A percentile compares a stretch with the other conserved stretches of the same genome.
phyloP scores from a whole-genome alignment of 2,113 vertebrate species.

The Enhydra lutris region DNA sequence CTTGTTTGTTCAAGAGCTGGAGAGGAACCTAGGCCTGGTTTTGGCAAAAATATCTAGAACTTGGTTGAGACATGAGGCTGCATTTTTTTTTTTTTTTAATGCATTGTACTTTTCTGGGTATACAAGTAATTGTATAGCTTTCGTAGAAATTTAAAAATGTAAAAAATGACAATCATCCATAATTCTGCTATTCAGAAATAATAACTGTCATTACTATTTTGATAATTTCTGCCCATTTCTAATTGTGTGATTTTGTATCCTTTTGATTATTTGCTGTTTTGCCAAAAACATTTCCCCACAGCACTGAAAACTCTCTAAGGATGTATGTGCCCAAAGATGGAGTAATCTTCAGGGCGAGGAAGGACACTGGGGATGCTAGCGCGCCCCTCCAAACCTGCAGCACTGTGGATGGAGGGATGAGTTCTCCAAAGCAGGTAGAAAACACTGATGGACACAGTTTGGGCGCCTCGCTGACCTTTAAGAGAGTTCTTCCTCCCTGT shows the following conservation, averaged over 20 bases:
- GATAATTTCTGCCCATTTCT: background rate
- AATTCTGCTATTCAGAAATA: constrained; percentile 31
- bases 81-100: background rate
- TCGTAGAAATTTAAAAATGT: background rate
- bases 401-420: background rate
- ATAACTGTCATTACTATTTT: background rate
- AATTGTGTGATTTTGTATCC: background rate
- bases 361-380: accelerated
- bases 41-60: background rate
- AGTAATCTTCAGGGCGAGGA: background rate
- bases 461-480: background rate
- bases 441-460: accelerated
- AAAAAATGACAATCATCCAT: background rate
- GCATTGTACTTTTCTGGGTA: background rate
- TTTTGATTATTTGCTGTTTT: background rate
- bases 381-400: accelerated
- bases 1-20: background rate
- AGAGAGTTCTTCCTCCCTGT: background rate
- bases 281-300: background rate
- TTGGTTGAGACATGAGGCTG: background rate
- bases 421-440: background rate
- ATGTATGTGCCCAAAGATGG: background rate
- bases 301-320: background rate
- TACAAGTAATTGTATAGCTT: background rate
- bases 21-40: background rate